Evolutionary conservation across 2,113 vertebrate species (phyloP).

Genomic region (Sinocyclocheilus maitianheensis): DNA sequence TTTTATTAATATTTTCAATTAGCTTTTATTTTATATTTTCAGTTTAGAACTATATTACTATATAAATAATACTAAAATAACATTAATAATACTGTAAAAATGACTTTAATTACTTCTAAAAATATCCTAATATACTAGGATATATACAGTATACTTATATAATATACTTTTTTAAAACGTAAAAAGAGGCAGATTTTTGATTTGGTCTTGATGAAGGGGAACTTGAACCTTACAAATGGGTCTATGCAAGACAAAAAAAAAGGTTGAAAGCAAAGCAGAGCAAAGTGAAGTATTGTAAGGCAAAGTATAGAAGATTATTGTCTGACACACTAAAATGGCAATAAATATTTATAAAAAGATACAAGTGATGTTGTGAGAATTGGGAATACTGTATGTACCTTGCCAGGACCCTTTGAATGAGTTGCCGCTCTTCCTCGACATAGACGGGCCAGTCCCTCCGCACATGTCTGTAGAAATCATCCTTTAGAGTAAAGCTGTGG

Average conservation of each 20-base stretch:
- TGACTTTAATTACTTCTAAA: no score
- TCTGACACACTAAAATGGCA: not conserved
- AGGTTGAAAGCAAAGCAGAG: not conserved
- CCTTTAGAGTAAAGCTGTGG: slow-evolving; percentile 75
- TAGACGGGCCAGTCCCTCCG: slow-evolving; percentile 78
- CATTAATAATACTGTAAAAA: no score
- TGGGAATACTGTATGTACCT: slow-evolving; percentile 66
- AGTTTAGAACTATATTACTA: no score
- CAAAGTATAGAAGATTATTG: not conserved
- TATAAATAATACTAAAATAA: no score
- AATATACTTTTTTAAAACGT: no score
- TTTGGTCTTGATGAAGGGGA: not conserved
- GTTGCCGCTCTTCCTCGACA: slow-evolving; percentile 77
- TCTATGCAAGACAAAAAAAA: not conserved
- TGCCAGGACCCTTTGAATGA: slow-evolving; percentile 69
- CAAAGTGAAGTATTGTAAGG: not conserved
- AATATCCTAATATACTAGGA: no score
- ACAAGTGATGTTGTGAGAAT: not conserved
- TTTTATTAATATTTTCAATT: no score
- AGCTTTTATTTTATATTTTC: no score
- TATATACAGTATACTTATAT: no score
- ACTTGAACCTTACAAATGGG: not conserved
- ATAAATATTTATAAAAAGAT: not conserved
- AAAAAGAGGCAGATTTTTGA: no score
- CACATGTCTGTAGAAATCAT: slow-evolving; percentile 69